Percentiles rank a stretch among this genome's conserved stretches.
phyloP scores from a whole-genome alignment of 2,113 vertebrate genomes.

The Loxodonta africana region DNA sequence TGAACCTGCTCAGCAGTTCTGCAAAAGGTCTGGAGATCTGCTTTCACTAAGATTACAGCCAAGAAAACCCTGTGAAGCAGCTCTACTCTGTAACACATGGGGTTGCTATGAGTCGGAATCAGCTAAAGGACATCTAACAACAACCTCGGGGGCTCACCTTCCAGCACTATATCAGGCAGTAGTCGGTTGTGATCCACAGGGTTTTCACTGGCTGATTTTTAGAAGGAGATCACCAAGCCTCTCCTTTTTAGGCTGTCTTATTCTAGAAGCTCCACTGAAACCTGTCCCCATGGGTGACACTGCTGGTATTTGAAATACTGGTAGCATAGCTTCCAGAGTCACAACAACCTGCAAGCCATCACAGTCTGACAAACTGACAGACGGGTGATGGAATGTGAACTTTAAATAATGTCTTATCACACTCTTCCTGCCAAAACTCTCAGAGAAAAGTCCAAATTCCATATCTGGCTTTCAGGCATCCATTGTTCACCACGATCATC shows the following conservation, averaged over 20 bases:
- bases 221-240: not conserved
- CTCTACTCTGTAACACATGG: not conserved
- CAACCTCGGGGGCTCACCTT: not conserved
- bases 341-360: not conserved
- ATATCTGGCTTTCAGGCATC: not conserved
- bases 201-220: too few relatives aligned
- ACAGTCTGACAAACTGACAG: not conserved
- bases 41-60: not conserved
- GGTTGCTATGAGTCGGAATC: too few relatives aligned
- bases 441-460: not conserved
- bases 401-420: not conserved
- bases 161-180: too few relatives aligned
- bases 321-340: not conserved
- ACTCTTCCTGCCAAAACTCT: rapidly evolving
- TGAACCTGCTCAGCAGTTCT: not conserved
- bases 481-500: not conserved
- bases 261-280: not conserved
- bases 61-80: not conserved
- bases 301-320: not conserved
- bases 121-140: not conserved
- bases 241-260: not conserved
- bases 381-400: not conserved
- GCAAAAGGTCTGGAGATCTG: not conserved
- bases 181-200: not conserved
- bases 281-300: not conserved